Evolutionary conservation across 2,797 vertebrate species (phyloP).

Genomic region (Todus mexicanus): DNA sequence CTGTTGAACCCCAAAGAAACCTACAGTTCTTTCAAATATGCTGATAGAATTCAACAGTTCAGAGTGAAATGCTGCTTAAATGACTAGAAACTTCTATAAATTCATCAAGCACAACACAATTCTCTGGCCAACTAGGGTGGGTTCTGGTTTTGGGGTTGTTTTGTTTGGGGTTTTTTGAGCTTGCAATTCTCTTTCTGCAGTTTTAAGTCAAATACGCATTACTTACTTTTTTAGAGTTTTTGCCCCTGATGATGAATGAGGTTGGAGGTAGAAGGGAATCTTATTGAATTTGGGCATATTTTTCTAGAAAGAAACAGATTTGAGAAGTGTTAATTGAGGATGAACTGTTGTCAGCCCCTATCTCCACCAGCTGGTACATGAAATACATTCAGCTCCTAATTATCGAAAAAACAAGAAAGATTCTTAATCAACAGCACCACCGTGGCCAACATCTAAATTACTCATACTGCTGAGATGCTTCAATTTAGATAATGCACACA

Average conservation of each 20-base stretch:
- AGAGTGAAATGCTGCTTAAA: not conserved
- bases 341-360: not conserved
- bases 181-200: not conserved
- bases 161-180: not conserved
- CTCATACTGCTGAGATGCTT: not conserved
- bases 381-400: constrained; percentile 25
- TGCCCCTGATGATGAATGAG: constrained; percentile 97
- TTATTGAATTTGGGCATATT: constrained; percentile 99
- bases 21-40: not conserved
- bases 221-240: constrained; percentile 99
- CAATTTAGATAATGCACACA: not conserved
- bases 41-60: not conserved
- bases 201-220: not conserved
- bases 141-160: not conserved
- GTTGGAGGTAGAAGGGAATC: constrained; percentile 99
- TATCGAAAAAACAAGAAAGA: constrained; percentile 5
- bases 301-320: constrained; percentile 83
- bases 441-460: not conserved
- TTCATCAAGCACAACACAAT: not conserved
- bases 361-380: not conserved
- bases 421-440: constrained; percentile 6
- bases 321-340: not conserved
- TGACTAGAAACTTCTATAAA: not conserved
- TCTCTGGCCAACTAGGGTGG: not conserved
- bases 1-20: not conserved